phyloP scores from a whole-genome alignment of 2,113 vertebrate genomes.

The Scatophagus argus region DNA sequence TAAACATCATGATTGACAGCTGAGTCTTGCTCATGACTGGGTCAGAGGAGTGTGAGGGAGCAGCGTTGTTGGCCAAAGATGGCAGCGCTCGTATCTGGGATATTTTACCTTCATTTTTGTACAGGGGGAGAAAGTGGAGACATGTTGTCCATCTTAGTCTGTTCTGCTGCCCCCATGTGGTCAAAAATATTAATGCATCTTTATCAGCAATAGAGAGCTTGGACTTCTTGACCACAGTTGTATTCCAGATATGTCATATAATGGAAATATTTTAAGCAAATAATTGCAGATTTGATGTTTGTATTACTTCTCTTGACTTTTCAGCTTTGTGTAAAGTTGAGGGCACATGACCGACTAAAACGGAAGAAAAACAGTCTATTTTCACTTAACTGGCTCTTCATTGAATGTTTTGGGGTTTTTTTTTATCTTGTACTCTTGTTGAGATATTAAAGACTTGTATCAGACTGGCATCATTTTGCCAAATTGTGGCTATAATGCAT shows the following conservation, averaged over 20 bases:
- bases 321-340: not conserved
- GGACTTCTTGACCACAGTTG: not conserved
- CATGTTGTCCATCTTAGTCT: not conserved
- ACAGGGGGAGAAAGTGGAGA: too few relatives aligned
- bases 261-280: not conserved
- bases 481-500: not conserved
- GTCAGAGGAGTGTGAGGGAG: too few relatives aligned
- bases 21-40: too few relatives aligned
- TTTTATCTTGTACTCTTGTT: too few relatives aligned
- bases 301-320: too few relatives aligned
- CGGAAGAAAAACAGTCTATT: too few relatives aligned
- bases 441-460: not conserved
- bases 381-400: not conserved
- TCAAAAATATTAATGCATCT: not conserved
- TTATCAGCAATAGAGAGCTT: not conserved
- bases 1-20: too few relatives aligned
- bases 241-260: not conserved
- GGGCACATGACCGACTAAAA: too few relatives aligned
- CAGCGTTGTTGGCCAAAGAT: too few relatives aligned
- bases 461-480: not conserved
- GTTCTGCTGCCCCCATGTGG: not conserved
- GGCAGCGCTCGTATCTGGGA: too few relatives aligned
- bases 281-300: not conserved
- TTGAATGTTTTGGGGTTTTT: too few relatives aligned
- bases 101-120: too few relatives aligned